phyloP scores from a whole-genome alignment of 1,140 invertebrate genomes.

The Trichonephila clavata region DNA sequence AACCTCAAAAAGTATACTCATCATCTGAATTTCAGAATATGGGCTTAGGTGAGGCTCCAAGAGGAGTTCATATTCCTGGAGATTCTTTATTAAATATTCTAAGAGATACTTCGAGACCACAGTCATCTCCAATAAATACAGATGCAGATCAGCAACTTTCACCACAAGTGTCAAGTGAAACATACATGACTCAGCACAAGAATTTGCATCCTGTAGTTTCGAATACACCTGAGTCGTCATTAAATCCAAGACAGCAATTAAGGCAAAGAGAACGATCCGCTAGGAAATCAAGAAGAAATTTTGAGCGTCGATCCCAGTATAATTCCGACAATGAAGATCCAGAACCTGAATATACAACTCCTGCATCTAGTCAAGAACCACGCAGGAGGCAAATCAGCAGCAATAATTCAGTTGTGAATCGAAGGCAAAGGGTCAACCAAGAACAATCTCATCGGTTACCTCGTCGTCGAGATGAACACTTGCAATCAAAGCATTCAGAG shows the following conservation, averaged over 20 bases:
- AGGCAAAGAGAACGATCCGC: constrained; percentile 1
- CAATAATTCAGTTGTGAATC: neutral
- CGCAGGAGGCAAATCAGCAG: neutral
- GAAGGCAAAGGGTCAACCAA: neutral
- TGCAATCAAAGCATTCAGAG: neutral
- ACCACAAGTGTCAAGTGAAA: neutral
- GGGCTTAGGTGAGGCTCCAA: constrained; percentile 64
- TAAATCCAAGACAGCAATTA: neutral
- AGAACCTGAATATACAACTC: neutral
- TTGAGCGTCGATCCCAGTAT: neutral
- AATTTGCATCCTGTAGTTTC: neutral
- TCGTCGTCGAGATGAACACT: neutral
- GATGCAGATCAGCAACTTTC: neutral
- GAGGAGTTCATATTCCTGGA: constrained; percentile 51
- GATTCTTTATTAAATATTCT: constrained; percentile 67
- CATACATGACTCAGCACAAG: neutral
- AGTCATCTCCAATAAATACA: neutral
- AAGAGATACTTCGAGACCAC: neutral
- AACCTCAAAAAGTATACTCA: constrained; percentile 17
- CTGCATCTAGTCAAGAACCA: constrained; percentile 33
- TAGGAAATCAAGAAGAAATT: neutral
- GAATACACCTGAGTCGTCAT: neutral
- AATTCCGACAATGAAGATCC: neutral
- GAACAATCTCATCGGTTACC: neutral
- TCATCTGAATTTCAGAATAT: constrained; percentile 74